Conservation (phyloP, 2,797 vertebrate genomes). For the Acipenser transmontanus region DNA sequence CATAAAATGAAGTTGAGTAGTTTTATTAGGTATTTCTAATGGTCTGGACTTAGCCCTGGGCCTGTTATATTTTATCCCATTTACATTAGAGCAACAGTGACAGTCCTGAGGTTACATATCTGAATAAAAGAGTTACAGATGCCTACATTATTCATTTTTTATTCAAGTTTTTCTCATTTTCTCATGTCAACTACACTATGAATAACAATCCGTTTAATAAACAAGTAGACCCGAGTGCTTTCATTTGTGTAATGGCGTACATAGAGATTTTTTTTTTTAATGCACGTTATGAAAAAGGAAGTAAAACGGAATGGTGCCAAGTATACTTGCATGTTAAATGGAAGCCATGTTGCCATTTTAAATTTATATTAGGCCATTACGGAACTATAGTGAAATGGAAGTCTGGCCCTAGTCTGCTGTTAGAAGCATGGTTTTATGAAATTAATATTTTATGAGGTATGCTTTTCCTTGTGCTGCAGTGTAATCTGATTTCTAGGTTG, state of each 20-base stretch:
- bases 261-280: constrained; percentile 25
- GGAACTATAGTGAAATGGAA: constrained; percentile 32
- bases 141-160: constrained; percentile 53
- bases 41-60: constrained; percentile 22
- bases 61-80: constrained; percentile 7
- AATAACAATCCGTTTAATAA: not conserved
- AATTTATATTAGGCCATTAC: constrained; percentile 4
- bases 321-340: constrained; percentile 14
- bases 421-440: constrained; percentile 58
- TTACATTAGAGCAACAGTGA: constrained; percentile 19
- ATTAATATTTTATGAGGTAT: constrained; percentile 77
- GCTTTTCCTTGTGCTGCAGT: constrained; percentile 51
- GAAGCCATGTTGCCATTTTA: too few relatives aligned
- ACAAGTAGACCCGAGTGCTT: constrained; percentile 13
- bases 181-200: constrained; percentile 1
- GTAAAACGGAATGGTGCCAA: constrained; percentile 24
- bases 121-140: constrained; percentile 55
- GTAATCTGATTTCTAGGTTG: constrained; percentile 68
- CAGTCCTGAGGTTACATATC: constrained; percentile 25
- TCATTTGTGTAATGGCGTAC: constrained; percentile 14
- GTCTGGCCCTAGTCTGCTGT: constrained; percentile 33
- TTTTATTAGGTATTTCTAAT: constrained; percentile 47
- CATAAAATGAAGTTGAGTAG: constrained; percentile 38
- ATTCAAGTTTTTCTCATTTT: constrained; percentile 6
- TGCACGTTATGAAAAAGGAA: constrained; percentile 7